A percentile compares a stretch with the other conserved stretches of the same genome.
phyloP scores from a whole-genome alignment of 2,797 vertebrate species.

The Gambelia wislizenii region DNA sequence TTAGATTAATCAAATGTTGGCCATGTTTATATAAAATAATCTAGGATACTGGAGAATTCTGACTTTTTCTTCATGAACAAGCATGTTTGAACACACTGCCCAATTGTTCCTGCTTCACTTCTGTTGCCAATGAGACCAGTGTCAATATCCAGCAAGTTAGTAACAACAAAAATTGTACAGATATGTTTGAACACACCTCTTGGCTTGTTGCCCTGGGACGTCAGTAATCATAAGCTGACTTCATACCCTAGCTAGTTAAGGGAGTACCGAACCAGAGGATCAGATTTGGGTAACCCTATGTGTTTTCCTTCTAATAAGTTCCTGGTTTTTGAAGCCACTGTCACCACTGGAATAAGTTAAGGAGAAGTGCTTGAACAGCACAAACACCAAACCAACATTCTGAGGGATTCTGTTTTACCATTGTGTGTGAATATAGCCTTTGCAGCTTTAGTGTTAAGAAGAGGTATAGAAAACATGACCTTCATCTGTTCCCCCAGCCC shows the following conservation, averaged over 20 bases:
- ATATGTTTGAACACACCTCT: no score
- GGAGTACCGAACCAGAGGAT: background rate
- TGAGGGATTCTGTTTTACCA: background rate
- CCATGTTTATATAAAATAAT: background rate
- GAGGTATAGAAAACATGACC: background rate
- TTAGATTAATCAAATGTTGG: background rate
- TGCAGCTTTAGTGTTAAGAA: background rate
- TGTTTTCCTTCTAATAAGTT: background rate
- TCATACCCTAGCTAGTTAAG: background rate
- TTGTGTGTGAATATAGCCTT: background rate
- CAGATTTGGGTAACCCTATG: background rate
- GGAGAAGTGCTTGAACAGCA: background rate
- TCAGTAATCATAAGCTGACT: background rate
- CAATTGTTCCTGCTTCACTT: background rate
- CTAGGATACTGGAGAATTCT: background rate
- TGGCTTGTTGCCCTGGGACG: background rate
- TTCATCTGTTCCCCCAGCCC: background rate
- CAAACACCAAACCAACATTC: background rate
- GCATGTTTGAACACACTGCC: no score
- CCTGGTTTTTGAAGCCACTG: background rate
- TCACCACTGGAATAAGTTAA: background rate
- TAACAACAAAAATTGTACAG: background rate
- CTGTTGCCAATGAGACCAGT: background rate
- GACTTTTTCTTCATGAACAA: background rate
- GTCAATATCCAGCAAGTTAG: background rate